Evolutionary conservation across 2,888 invertebrate species (phyloP), one percentile per base, ranked within the genome.

Genomic region (Torymus aiolomorphi): DNA sequence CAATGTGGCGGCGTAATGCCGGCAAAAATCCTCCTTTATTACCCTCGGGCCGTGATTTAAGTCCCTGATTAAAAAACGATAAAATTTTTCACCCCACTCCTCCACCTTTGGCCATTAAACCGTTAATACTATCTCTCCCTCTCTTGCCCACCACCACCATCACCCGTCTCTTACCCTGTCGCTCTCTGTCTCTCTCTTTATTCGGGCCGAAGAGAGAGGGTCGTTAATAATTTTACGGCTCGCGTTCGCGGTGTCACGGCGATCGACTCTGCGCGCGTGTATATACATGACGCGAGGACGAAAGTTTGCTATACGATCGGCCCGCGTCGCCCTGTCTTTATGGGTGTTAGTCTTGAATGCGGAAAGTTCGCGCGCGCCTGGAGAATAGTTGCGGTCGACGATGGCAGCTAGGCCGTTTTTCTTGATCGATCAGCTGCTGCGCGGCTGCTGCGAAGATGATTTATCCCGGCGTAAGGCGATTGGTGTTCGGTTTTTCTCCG

Each of bases 191-290:
- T 31, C 57, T 71, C 63, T 73, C 67, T 63, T 67, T 65, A 59
- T 76, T 56, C 82, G 76, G 24, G 70, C 16, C 73, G 70, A 76
- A n/a, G n/a, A n/a, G n/a, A 81, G 81, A 73, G 78, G 79, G 75
- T 81, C 81, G 79, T 81, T 81, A 81, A 81, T 81, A 81, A 81
- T 81, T 81, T 81, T 81, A 81, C 73, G 76, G 79, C 62, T 18
- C 65, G 52, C 24, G 24, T 24, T 24, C 24, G 24, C 24, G 24
- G 24, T 24, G 24, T n/a, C n/a, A 24, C 24, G 24, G 24, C 24
- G 24, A 24, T 24, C 24, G 24, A 24, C 24, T 24, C 24, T 24
- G 24, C 2, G 3, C 66, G 66, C 73, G 62, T 24, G 24, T 24
- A 24, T 24, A 24, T 24, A 24, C 24, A 24, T 3, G n/a, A 24